Evolutionary conservation across 1,140 invertebrate genomes (phyloP).

Genomic region (Drosophila baimaii): DNA sequence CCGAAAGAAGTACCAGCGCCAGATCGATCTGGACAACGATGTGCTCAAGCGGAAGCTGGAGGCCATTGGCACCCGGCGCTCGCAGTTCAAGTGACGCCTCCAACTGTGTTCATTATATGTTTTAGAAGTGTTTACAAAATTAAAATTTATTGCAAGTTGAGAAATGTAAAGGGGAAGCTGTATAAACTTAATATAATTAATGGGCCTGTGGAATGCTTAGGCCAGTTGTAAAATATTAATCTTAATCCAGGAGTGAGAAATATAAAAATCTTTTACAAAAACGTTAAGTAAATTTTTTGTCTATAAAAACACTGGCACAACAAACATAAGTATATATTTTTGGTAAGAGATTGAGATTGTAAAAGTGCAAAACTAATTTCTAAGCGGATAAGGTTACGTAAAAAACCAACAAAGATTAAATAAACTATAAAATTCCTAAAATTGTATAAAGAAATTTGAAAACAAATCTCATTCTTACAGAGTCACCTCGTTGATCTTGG

Average conservation of each 20-base stretch:
- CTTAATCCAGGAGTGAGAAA: slow-evolving; percentile 8
- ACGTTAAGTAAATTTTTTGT: neutral
- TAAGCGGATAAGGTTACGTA: neutral
- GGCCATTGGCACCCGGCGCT: slow-evolving; percentile 66
- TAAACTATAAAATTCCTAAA: neutral
- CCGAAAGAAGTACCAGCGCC: slow-evolving; percentile 76
- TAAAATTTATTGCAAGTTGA: slow-evolving; percentile 77
- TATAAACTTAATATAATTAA: slow-evolving; percentile 14
- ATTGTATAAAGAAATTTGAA: neutral
- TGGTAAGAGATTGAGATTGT: neutral
- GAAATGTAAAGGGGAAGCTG: slow-evolving; percentile 22
- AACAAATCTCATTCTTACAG: slow-evolving; percentile 21
- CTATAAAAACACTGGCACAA: neutral
- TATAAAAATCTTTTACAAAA: slow-evolving; percentile 2
- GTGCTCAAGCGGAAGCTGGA: slow-evolving; percentile 78
- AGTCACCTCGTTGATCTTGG: slow-evolving; percentile 62
- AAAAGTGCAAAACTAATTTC: neutral
- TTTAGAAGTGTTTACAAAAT: slow-evolving; percentile 68
- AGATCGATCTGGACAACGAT: slow-evolving; percentile 82
- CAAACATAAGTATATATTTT: neutral
- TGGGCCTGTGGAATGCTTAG: neutral
- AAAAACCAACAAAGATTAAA: neutral
- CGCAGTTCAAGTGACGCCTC: slow-evolving; percentile 59
- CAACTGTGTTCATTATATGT: slow-evolving; percentile 63
- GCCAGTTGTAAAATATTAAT: slow-evolving; percentile 1